Evolutionary conservation across 1,140 invertebrate genomes (phyloP).

Genomic region (Sitophilus oryzae): DNA sequence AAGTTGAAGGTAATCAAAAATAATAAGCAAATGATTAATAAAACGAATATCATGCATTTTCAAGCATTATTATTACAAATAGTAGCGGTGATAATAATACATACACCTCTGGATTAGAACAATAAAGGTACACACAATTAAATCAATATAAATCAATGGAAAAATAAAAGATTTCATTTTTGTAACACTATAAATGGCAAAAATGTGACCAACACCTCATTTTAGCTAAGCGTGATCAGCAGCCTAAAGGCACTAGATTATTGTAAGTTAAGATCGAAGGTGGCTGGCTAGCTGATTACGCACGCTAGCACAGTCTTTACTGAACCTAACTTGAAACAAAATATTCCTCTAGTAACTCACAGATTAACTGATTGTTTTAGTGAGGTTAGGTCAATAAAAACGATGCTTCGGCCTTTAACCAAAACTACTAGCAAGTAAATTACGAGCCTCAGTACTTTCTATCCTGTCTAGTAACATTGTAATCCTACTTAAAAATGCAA

Average conservation of each 20-base stretch:
- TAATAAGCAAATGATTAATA: conserved; percentile 69
- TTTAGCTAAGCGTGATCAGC: conserved; percentile 42
- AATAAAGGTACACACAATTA: conserved; percentile 52
- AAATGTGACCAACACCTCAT: conserved; percentile 40
- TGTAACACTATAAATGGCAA: conserved; percentile 37
- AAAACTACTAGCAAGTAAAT: conserved; percentile 26
- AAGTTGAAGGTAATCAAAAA: conserved; percentile 46
- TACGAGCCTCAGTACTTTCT: conserved; percentile 16
- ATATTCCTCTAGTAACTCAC: not conserved
- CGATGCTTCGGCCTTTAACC: conserved; percentile 13
- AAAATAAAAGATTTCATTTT: conserved; percentile 20
- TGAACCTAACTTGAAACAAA: not conserved
- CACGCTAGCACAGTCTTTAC: conserved; percentile 16
- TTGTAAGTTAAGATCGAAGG: conserved; percentile 39
- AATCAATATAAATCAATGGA: conserved; percentile 44
- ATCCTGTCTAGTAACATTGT: conserved; percentile 34
- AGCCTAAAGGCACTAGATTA: conserved; percentile 45
- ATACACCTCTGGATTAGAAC: conserved; percentile 49
- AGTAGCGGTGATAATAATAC: conserved; percentile 54
- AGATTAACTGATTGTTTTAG: not conserved
- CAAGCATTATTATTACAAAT: conserved; percentile 81
- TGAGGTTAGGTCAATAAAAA: not conserved
- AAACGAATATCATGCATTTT: conserved; percentile 82
- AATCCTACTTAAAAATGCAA: conserved; percentile 42
- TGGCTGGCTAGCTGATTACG: conserved; percentile 43